Evolutionary conservation across 2,113 vertebrate genomes (phyloP).

Genomic region (Colinus virginianus): DNA sequence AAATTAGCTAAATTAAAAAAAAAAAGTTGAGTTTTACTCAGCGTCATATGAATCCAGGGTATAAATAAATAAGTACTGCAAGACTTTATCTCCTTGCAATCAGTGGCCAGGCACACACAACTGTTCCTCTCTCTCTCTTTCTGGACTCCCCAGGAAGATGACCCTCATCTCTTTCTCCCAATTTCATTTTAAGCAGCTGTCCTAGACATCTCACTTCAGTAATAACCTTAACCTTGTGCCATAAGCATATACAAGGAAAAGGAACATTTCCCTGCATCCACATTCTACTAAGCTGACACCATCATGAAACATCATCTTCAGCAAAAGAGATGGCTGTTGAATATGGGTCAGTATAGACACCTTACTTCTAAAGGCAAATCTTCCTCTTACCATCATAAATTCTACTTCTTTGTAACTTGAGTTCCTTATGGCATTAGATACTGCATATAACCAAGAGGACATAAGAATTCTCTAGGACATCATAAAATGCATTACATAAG

Average conservation of each 20-base stretch:
- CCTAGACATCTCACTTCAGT: not conserved
- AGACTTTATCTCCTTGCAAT: no score
- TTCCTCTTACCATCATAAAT: not conserved
- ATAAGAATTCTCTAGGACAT: not conserved
- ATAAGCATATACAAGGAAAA: not conserved
- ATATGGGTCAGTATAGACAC: not conserved
- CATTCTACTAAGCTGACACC: not conserved
- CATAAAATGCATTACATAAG: not conserved
- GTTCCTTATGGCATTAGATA: not conserved
- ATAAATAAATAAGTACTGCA: not conserved
- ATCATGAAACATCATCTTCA: not conserved
- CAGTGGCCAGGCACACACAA: not conserved
- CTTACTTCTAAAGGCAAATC: not conserved
- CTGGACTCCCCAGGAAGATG: not conserved
- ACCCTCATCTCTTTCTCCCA: not conserved
- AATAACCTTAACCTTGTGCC: not conserved
- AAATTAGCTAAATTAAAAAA: not conserved
- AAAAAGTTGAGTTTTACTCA: accelerated
- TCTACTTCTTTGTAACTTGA: not conserved
- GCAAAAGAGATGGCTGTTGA: not conserved
- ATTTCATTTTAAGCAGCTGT: not conserved
- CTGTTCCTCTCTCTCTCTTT: not conserved
- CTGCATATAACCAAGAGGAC: not conserved
- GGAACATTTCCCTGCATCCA: not conserved
- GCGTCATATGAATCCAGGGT: not conserved